Base-by-base conservation (phyloP, 2,113 vertebrate species). In the Chlorodrepanis virens region DNA sequence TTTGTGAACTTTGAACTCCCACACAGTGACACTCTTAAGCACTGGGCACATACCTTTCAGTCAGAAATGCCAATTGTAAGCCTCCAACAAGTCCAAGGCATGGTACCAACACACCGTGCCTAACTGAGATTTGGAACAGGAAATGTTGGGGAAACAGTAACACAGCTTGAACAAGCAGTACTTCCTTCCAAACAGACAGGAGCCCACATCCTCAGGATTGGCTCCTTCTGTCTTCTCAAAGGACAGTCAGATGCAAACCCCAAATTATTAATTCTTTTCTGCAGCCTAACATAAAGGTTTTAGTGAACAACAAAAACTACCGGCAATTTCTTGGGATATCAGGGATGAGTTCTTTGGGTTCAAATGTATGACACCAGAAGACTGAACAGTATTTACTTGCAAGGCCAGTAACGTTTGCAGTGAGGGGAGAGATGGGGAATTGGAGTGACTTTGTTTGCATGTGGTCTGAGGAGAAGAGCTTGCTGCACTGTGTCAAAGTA, bases 21-120 rank as follows among this genome's bases (percentile, higher is more conserved):
- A 18, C 50, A 27, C 25, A 56, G 18, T 42, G 53, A 67, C 29
- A 56, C 2, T 45, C 18, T 17, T 29, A 24, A 44, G 31, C 23
- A 28, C 5, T 1, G 0, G 44, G 28, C 12, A 45, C 39, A 56
- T 1, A 40, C 17, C 22, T 74, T 74, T 11, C 3, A 1, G 14
- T 42, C 61, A 78, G 64, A 93, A 94, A 81, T 71, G 61, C 15
- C 60, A 77, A 5, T 28, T 21, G 59, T 37, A 49, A 91, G 27
- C 19, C 59, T 87, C 21, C 44, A 75, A n/a, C 6, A 49, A 64
- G 11, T 27, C 25, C 42, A 56, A 84, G 40, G 35, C 20, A 35
- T 4, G 18, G 79, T 18, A 33, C 42, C 28, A 9, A 83, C 0
- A 3, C 49, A 44, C 11, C 31, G 20, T 10, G 13, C 45, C 18